Percentiles rank a stretch among this genome's conserved stretches.
phyloP scores from a whole-genome alignment of 2,797 vertebrate genomes.

The Buphagus erythrorhynchus region DNA sequence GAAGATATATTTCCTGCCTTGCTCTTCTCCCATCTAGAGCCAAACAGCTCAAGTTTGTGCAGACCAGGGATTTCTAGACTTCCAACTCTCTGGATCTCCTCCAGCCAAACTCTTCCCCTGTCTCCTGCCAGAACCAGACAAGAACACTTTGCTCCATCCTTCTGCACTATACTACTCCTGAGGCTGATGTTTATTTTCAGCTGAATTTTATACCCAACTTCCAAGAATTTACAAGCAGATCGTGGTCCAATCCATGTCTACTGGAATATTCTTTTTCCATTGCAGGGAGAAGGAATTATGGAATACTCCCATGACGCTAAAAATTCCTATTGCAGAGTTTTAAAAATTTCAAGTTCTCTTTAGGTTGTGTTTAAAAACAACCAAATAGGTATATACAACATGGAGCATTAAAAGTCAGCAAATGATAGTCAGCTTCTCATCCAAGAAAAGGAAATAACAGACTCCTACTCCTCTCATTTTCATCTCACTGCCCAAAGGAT shows the following conservation, averaged over 20 bases:
- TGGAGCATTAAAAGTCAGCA: neutral
- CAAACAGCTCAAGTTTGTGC: neutral
- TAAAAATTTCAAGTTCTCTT: neutral
- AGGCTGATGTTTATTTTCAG: neutral
- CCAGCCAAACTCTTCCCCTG: neutral
- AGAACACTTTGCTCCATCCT: neutral
- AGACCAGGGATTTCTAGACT: neutral
- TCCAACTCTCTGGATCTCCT: neutral
- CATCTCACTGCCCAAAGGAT: neutral
- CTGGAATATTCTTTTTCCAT: neutral
- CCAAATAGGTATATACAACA: neutral
- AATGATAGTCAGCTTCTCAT: neutral
- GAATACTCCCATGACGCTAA: neutral
- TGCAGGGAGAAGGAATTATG: neutral
- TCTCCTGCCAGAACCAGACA: neutral
- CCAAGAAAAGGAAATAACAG: neutral
- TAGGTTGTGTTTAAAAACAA: neutral
- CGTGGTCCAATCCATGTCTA: rapidly evolving
- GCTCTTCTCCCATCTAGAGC: neutral
- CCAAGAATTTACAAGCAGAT: neutral
- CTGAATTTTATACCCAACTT: neutral
- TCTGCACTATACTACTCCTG: neutral
- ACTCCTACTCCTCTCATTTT: neutral
- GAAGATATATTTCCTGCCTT: neutral
- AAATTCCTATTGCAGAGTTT: neutral